Conservation (phyloP, 2,797 vertebrate species). For the Petrocephalus sullivani region DNA sequence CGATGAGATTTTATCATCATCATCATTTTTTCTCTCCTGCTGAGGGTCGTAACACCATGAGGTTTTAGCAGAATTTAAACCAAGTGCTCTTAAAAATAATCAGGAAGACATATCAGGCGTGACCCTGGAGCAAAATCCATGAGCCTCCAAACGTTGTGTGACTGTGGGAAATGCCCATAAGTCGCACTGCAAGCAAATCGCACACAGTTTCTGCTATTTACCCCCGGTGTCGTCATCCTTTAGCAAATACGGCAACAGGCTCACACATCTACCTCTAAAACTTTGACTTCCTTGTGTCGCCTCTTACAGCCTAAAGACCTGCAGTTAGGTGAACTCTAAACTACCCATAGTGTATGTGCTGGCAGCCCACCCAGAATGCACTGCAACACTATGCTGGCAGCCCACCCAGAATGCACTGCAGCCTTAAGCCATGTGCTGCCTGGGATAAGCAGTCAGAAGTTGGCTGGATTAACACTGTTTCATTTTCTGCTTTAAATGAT, state of each 20-base stretch:
- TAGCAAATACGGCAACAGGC: not conserved
- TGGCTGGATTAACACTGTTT: not conserved
- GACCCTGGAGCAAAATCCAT: not conserved
- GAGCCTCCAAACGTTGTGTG: not conserved
- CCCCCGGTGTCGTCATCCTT: not conserved
- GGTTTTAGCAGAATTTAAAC: not conserved
- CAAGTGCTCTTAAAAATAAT: not conserved
- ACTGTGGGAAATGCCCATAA: not conserved
- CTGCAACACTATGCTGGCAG: not conserved
- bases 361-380: not conserved
- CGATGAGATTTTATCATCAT: not conserved
- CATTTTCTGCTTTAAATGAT: not conserved
- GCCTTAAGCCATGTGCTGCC: not conserved
- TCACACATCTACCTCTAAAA: not conserved
- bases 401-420: not conserved
- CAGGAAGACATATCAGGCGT: not conserved
- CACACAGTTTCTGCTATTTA: not conserved
- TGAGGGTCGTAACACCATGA: not conserved
- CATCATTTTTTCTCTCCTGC: not conserved
- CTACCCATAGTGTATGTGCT: not conserved
- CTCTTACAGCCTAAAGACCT: not conserved
- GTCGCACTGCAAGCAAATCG: no score
- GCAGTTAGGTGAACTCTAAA: not conserved
- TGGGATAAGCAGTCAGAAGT: not conserved
- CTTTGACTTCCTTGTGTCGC: not conserved